Conservation (phyloP, 1,140 invertebrate species). For the Tetragonula clypearis region DNA sequence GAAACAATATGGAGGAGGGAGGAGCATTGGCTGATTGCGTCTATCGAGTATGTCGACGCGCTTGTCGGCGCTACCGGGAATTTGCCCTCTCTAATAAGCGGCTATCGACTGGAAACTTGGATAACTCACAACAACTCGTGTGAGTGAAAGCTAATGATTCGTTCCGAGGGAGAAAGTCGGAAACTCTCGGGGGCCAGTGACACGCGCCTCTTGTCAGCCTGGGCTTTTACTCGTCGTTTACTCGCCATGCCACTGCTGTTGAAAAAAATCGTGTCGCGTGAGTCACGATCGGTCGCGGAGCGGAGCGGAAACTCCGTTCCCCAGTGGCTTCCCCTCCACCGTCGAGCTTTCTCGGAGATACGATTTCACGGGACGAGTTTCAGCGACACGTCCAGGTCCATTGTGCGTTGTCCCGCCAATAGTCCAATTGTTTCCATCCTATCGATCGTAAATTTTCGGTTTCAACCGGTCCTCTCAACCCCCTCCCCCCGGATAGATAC, state of each 20-base stretch:
- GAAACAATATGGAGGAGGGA: neutral
- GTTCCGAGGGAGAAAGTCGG: conserved; percentile 68
- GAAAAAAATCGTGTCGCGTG: conserved; percentile 60
- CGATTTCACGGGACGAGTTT: conserved; percentile 2
- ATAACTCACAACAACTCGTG: conserved; percentile 57
- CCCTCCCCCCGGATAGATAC: neutral
- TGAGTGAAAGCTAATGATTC: conserved; percentile 70
- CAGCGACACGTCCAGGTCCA: conserved; percentile 11
- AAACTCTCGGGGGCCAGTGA: conserved; percentile 52
- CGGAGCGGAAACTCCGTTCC: conserved; percentile 3
- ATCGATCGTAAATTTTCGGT: conserved; percentile 44
- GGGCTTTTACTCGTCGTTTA: conserved; percentile 19
- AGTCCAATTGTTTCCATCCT: conserved; percentile 21
- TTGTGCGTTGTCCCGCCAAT: conserved; percentile 9
- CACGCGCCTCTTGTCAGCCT: conserved; percentile 46
- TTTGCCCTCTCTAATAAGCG: conserved; percentile 55
- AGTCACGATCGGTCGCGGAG: conserved; percentile 31
- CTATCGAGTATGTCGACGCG: neutral
- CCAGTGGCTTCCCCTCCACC: neutral
- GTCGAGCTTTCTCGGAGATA: conserved; percentile 21
- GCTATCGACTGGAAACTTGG: conserved; percentile 59
- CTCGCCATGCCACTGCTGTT: neutral
- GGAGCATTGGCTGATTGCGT: neutral
- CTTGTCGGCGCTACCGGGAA: conserved; percentile 16
- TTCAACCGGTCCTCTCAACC: neutral